phyloP scores from a whole-genome alignment of 2,797 vertebrate species.

The Peromyscus melanophrys region DNA sequence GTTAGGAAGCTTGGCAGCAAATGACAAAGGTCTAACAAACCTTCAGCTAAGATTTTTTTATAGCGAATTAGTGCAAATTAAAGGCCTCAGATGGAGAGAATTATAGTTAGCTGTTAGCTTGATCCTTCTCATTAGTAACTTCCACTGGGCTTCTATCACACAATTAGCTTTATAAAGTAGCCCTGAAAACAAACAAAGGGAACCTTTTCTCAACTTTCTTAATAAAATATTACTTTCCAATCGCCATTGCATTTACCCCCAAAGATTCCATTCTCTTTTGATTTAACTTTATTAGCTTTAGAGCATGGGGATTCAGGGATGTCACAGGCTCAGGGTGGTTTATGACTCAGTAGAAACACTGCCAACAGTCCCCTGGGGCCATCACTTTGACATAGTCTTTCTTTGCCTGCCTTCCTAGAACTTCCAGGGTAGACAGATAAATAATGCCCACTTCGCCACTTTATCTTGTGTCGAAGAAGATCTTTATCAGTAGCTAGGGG shows the following conservation, averaged over 20 bases:
- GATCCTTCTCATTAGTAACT: constrained; percentile 60
- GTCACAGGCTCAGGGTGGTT: not conserved
- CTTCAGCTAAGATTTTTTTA: not conserved
- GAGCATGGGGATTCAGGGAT: not conserved
- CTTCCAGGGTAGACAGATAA: not conserved
- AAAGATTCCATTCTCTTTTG: constrained; percentile 13
- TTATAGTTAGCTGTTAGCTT: constrained; percentile 58
- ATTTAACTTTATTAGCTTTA: constrained; percentile 35
- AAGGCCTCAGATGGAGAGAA: constrained; percentile 50
- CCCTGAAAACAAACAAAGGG: constrained; percentile 43
- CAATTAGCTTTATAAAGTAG: constrained; percentile 40
- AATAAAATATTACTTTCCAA: constrained; percentile 42
- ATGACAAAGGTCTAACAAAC: constrained; percentile 19
- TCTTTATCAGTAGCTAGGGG: not conserved
- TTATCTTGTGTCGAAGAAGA: not conserved
- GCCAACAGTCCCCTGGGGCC: not conserved
- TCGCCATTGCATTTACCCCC: not conserved
- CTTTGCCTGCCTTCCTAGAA: not conserved
- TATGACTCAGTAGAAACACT: not conserved
- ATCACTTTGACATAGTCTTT: not conserved
- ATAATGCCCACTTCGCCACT: not conserved
- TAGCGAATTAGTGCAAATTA: constrained; percentile 76
- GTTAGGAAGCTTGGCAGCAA: constrained; percentile 69
- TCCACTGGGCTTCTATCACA: not conserved
- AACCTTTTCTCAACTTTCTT: not conserved